Percentiles rank a stretch among this genome's conserved stretches.
These are phyloP conservation scores for Hemibagrus guttatus DNA, from an alignment of 2,797 vertebrate species.

Conservation along the genomic window DNA sequence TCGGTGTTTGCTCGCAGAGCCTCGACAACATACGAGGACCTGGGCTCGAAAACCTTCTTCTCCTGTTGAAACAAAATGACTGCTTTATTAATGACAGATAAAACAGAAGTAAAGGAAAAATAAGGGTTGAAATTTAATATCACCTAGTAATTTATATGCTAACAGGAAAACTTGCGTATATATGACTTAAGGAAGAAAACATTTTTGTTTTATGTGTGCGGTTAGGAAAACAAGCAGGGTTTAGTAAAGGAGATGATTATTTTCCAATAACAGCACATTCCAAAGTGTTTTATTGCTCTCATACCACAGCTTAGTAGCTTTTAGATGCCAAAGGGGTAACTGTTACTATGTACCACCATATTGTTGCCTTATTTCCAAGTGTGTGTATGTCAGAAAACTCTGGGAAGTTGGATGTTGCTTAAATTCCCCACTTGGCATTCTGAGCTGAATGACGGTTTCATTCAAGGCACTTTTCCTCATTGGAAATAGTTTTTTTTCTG, in stretches of 20 bases:
- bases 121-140: neutral
- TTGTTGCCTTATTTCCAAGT: neutral
- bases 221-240: neutral
- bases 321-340: neutral
- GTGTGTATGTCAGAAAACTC: neutral
- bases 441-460: neutral
- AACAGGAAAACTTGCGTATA: neutral
- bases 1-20: conserved; percentile 94
- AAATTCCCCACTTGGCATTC: neutral
- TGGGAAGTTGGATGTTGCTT: neutral
- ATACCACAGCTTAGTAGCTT: neutral
- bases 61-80: conserved; percentile 71
- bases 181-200: neutral
- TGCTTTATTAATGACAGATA: neutral
- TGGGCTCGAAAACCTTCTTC: conserved; percentile 86
- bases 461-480: neutral
- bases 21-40: conserved; percentile 84
- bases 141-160: neutral
- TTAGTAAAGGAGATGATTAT: neutral
- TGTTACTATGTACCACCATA: neutral
- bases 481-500: neutral
- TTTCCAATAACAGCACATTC: neutral
- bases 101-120: neutral
- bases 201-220: neutral
- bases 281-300: neutral